Conservation (phyloP, 2,888 invertebrate genomes). For the Mayetiola destructor region DNA sequence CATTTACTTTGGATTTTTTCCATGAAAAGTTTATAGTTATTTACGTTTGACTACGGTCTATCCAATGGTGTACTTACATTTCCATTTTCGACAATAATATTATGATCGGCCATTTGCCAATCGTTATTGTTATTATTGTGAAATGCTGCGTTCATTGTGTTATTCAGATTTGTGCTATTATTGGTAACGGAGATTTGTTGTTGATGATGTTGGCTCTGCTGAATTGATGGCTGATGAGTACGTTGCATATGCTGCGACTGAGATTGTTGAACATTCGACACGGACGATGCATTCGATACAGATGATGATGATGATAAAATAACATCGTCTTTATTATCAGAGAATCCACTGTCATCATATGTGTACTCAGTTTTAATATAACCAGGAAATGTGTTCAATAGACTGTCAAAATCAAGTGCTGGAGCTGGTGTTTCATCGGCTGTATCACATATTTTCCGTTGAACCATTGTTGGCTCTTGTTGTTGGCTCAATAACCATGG, state of each 20-base stretch:
- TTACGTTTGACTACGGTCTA: background rate
- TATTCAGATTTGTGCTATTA: conserved; percentile 15
- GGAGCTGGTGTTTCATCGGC: conserved; percentile 34
- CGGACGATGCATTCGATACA: conserved; percentile 15
- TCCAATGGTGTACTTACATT: conserved; percentile 17
- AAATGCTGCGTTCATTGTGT: conserved; percentile 15
- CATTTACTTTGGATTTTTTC: background rate
- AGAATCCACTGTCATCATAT: conserved; percentile 64
- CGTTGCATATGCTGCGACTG: conserved; percentile 23
- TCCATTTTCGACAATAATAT: conserved; percentile 37
- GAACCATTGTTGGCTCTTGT: conserved; percentile 34
- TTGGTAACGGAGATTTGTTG: conserved; percentile 21
- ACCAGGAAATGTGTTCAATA: conserved; percentile 49
- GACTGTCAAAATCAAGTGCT: conserved; percentile 62
- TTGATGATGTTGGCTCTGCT: conserved; percentile 9
- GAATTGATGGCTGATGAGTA: background rate
- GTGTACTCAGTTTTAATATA: conserved; percentile 60
- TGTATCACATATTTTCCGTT: conserved; percentile 8
- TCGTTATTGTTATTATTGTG: conserved; percentile 46
- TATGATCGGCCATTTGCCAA: conserved; percentile 66
- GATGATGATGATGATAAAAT: conserved; percentile 15
- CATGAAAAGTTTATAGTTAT: background rate
- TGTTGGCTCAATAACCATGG: conserved; percentile 47
- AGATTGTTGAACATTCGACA: conserved; percentile 20
- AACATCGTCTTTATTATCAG: conserved; percentile 46